Conservation (phyloP, 2,113 vertebrate species). For the Psephotus haematonotus region DNA sequence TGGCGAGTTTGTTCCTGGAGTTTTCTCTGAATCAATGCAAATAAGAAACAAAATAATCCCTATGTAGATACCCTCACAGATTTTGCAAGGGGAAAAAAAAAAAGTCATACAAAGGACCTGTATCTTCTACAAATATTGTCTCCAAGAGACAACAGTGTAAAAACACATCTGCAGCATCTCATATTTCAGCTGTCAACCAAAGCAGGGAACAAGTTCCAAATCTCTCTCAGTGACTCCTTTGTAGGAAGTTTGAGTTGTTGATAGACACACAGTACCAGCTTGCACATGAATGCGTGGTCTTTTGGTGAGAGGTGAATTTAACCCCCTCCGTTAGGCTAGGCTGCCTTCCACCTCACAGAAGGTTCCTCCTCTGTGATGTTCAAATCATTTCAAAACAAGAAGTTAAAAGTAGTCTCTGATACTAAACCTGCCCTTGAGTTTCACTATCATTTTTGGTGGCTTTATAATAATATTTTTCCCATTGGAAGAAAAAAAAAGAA, state of each 20-base stretch:
- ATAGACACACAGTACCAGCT: slow-evolving; percentile 39
- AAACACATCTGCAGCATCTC: slow-evolving; percentile 48
- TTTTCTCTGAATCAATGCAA: too few species aligned
- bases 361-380: not conserved
- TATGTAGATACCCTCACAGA: not conserved
- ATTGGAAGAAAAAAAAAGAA: accelerated
- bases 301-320: not conserved
- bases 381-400: not conserved
- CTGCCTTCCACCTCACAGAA: not conserved
- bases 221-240: slow-evolving; percentile 38
- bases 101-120: not conserved
- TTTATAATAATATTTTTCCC: not conserved
- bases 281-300: not conserved
- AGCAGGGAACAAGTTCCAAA: slow-evolving; percentile 47
- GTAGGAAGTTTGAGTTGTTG: slow-evolving; percentile 43
- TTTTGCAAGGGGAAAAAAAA: not conserved
- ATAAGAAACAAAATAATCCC: not conserved
- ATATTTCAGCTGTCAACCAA: slow-evolving; percentile 43
- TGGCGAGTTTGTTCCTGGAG: too few species aligned
- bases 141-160: not conserved
- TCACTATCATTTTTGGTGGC: not conserved
- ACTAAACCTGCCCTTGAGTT: not conserved
- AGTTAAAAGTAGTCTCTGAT: not conserved
- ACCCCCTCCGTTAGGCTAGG: not conserved
- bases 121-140: not conserved